A percentile compares a stretch with the other conserved stretches of the same genome.
Evolutionary conservation across 1,140 invertebrate genomes (phyloP).

Genomic region (Coptotermes formosanus): DNA sequence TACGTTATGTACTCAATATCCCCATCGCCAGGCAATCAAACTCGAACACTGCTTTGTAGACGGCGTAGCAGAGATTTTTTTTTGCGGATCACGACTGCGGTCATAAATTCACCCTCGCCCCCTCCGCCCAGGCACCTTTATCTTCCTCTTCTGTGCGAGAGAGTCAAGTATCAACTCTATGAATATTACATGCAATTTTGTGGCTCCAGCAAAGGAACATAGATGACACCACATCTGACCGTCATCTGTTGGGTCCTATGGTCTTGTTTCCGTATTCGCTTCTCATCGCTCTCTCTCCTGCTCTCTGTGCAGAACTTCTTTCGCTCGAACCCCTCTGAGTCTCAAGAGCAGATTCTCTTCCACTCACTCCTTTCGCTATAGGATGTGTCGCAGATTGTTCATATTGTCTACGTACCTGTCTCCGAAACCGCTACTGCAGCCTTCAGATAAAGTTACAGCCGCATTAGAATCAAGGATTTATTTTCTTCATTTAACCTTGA

Average conservation of each 20-base stretch:
- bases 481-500: too few relatives aligned
- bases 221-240: conserved; percentile 1
- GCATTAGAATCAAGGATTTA: too few relatives aligned
- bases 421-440: too few relatives aligned
- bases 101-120: background rate
- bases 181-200: conserved; percentile 17
- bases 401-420: background rate
- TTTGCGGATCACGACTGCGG: background rate
- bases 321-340: background rate
- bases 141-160: background rate
- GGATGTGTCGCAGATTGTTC: background rate
- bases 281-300: background rate
- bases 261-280: background rate
- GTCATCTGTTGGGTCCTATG: background rate
- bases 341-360: background rate
- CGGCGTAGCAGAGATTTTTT: background rate
- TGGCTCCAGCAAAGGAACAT: conserved; percentile 6
- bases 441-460: too few relatives aligned
- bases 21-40: background rate
- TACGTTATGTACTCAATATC: background rate
- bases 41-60: background rate
- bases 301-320: background rate
- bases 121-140: background rate
- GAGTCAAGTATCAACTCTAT: background rate
- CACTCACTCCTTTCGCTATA: background rate